Evolutionary conservation across 2,888 invertebrate genomes (phyloP), one percentile per base, ranked within the genome.

Genomic region (Alsophila aescularia): DNA sequence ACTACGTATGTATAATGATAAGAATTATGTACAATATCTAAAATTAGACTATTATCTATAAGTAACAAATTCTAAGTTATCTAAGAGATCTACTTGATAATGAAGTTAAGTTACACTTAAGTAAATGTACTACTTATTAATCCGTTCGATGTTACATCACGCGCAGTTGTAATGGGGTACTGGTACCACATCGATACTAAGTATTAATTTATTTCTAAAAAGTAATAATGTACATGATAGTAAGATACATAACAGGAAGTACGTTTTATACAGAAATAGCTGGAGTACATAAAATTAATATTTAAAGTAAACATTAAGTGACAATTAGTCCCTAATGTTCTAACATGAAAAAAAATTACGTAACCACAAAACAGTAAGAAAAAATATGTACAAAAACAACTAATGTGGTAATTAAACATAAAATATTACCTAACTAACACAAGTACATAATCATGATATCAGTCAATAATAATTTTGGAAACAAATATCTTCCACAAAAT

Each of bases 41-140:
- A 32, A 10, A 39, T 58, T 63, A 61, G 71, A 78, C 75, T 70
- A 75, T 70, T 71, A 64, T 53, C 60, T 73, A 72, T 56, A 57
- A 66, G 52, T 79, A 73, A 78, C 72, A 75, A 75, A 77, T 67
- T 64, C 69, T 70, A 66, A 55, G 55, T 64, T 64, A 58, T 55
- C 64, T 69, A 74, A 64, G 57, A 64, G 49, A 56, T 51, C 66
- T 71, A 68, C 65, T 64, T 60, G 62, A 66, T 55, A 45, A 65
- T 65, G 48, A 63, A 64, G 52, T 49, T 54, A 53, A 9, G 35
- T 41, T 62, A 66, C n/a, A n/a, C n/a, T n/a, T n/a, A 73, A 2
- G 24, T 40, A 55, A 34, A 47, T 41, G 35, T 41, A 37, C 37
- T 58, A 60, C 42, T 56, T 32, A 52, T 58, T 40, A 60, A 50